phyloP scores from a whole-genome alignment of 1,140 invertebrate genomes.

The Sitobion miscanthi region DNA sequence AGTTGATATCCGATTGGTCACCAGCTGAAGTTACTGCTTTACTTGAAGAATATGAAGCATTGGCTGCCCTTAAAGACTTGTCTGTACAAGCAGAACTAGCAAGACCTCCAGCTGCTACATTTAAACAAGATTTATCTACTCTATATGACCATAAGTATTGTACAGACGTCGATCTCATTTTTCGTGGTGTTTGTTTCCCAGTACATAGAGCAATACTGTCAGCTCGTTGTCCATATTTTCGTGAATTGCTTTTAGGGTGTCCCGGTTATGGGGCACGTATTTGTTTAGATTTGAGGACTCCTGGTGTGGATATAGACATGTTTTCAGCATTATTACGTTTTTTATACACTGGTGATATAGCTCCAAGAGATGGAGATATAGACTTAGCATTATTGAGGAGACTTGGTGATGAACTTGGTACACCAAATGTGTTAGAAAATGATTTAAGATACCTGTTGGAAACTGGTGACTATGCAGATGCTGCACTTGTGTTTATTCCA shows the following conservation, averaged over 20 bases:
- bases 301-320: conserved; percentile 81
- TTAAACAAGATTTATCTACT: conserved; percentile 83
- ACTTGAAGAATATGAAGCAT: conserved; percentile 88
- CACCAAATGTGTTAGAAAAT: conserved; percentile 83
- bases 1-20: conserved; percentile 85
- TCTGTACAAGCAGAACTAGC: conserved; percentile 88
- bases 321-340: conserved; percentile 86
- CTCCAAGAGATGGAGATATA: conserved; percentile 71
- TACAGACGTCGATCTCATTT: conserved; percentile 90
- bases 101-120: conserved; percentile 83
- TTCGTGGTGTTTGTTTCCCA: conserved; percentile 84
- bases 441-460: conserved; percentile 88
- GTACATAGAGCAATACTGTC: conserved; percentile 88
- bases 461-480: conserved; percentile 87
- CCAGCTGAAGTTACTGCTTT: conserved; percentile 81
- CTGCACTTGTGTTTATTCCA: conserved; percentile 85
- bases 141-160: conserved; percentile 86
- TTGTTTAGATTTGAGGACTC: conserved; percentile 79
- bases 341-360: conserved; percentile 88
- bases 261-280: conserved; percentile 81
- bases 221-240: conserved; percentile 86
- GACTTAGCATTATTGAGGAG: conserved; percentile 72
- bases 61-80: conserved; percentile 85
- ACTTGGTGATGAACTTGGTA: conserved; percentile 85
- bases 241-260: conserved; percentile 77